Base-by-base conservation (phyloP, 2,888 invertebrate species). In the Drosophila ochracea region DNA sequence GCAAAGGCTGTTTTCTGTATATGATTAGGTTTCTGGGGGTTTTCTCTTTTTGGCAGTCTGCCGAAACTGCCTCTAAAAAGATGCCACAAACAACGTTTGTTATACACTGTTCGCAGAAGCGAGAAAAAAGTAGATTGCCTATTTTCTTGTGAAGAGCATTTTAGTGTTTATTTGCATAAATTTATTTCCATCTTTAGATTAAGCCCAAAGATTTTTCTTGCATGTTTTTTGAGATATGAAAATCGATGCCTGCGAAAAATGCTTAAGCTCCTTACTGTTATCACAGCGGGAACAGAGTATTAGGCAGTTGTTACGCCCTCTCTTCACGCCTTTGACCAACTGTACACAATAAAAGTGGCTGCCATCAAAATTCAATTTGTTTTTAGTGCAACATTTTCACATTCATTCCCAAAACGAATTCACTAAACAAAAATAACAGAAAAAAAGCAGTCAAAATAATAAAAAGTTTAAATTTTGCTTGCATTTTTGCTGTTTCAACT, bases 351-450 rank as follows among this genome's bases (percentile, higher is more conserved):
- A 47, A 47, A 16, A n/a, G 41, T 41, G 41, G n/a, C 10, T 41
- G 43, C 43, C 21, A 59, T 50, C 30, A 35, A 21, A 73, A 76
- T 50, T 49, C 64, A 59, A 64, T 72, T 68, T 68, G 64, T 16
- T 54, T 64, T 65, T 67, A n/a, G 37, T 49, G 37, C 47, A 54
- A 54, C 28, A 39, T 65, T 59, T 73, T 55, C 25, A 9, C 55
- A 58, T 57, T 39, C 39, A 55, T 37, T 53, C 58, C 57, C 21
- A 33, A 47, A 64, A 41, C 25, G 52, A 58, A 58, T 73, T 35
- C 73, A n/a, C 47, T 47, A 54, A 53, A 21, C 30, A 33, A 43
- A 59, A 30, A 43, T 31, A 37, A 35, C 16, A 28, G 0, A 39
- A 16, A 19, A 3, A 65, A 3, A 35, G 30, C 5, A 35, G 4